A percentile compares a stretch with the other conserved stretches of the same genome.
Evolutionary conservation across 2,113 vertebrate species (phyloP).

Genomic region (Microtus richardsoni): DNA sequence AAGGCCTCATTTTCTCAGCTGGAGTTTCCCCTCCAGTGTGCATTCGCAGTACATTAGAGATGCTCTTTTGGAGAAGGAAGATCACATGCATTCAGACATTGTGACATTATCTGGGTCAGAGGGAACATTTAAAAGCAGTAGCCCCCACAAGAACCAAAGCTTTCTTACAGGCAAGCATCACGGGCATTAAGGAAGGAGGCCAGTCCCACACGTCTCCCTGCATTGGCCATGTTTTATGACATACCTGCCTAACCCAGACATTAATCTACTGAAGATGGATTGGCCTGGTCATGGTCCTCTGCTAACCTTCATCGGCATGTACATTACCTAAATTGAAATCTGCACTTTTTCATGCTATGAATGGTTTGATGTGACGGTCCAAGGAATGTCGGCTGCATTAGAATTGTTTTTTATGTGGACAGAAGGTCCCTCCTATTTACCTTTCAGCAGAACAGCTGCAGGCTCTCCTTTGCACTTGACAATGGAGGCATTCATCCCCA

Average conservation of each 20-base stretch:
- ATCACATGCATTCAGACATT: conserved; percentile 85
- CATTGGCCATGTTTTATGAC: conserved; percentile 86
- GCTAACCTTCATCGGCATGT: conserved; percentile 81
- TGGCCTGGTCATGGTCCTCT: conserved; percentile 83
- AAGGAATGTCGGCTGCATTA: conserved; percentile 80
- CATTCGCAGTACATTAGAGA: conserved; percentile 91
- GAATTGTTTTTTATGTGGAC: conserved; percentile 73
- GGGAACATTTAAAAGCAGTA: conserved; percentile 87
- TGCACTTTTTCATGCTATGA: conserved; percentile 80
- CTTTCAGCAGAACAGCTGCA: conserved; percentile 82
- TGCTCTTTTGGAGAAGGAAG: conserved; percentile 85
- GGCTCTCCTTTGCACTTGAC: conserved; percentile 81
- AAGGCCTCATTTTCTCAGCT: conserved; percentile 90
- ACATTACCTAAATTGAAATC: conserved; percentile 88
- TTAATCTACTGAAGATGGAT: conserved; percentile 87
- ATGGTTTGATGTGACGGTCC: conserved; percentile 80
- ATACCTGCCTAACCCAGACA: conserved; percentile 85
- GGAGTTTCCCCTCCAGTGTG: conserved; percentile 88
- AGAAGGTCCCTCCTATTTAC: conserved; percentile 83
- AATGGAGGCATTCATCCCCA: conserved; percentile 84
- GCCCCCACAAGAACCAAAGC: conserved; percentile 76
- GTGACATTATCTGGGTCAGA: conserved; percentile 89
- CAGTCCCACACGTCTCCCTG: conserved; percentile 65
- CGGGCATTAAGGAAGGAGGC: conserved; percentile 82
- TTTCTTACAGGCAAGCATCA: conserved; percentile 76